phyloP scores from a whole-genome alignment of 2,797 vertebrate genomes.

The Fratercula arctica region DNA sequence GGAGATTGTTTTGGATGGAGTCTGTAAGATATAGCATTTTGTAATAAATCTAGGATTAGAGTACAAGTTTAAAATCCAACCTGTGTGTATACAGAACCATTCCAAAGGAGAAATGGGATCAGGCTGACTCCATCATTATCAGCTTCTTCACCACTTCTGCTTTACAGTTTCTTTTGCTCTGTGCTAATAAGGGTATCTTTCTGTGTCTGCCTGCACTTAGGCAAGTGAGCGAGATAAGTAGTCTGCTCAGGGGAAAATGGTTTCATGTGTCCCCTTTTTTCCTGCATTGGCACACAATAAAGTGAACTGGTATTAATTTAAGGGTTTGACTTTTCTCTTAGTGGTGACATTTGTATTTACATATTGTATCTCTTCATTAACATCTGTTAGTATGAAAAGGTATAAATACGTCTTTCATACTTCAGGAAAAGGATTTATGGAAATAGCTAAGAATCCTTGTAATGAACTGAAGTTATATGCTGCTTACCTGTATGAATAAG shows the following conservation, averaged over 20 bases:
- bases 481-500: background rate
- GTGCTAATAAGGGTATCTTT: background rate
- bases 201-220: background rate
- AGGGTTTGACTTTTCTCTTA: background rate
- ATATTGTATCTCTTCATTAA: background rate
- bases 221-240: background rate
- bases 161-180: background rate
- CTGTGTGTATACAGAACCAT: background rate
- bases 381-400: background rate
- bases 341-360: background rate
- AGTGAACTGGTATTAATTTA: background rate
- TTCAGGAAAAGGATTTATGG: background rate
- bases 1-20: background rate
- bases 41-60: background rate
- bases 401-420: background rate
- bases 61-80: background rate
- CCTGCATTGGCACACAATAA: background rate
- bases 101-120: background rate
- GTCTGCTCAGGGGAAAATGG: background rate
- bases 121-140: background rate
- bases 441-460: background rate
- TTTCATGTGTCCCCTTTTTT: background rate
- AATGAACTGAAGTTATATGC: background rate
- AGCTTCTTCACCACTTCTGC: background rate
- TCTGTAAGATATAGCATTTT: background rate